A percentile compares a stretch with the other conserved stretches of the same genome.
Evolutionary conservation across 2,797 vertebrate species (phyloP).

Genomic region (Fratercula arctica): DNA sequence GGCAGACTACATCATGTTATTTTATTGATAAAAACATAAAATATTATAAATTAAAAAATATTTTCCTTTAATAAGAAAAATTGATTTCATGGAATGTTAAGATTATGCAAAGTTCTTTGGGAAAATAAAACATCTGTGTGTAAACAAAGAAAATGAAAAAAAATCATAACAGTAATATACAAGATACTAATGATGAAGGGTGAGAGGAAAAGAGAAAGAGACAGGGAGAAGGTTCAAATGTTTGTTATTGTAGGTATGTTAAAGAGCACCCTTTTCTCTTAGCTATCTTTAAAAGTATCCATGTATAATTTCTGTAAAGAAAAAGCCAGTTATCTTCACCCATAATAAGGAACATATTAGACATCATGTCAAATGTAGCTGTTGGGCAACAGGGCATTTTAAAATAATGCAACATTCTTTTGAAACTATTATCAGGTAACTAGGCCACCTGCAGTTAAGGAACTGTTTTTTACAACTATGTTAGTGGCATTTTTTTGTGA

Average conservation of each 20-base stretch:
- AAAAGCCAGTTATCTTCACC: not conserved
- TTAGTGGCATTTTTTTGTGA: not conserved
- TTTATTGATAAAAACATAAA: not conserved
- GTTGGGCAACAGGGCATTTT: not conserved
- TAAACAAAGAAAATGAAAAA: not conserved
- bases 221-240: not conserved
- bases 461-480: not conserved
- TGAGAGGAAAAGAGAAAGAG: not conserved
- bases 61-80: not conserved
- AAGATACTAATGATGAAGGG: not conserved
- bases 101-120: not conserved
- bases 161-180: not conserved
- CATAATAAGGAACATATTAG: rapidly evolving
- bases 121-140: not conserved
- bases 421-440: not conserved
- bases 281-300: not conserved
- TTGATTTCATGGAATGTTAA: not conserved
- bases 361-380: not conserved
- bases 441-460: not conserved
- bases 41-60: not conserved
- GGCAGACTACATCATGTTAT: not conserved
- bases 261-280: not conserved
- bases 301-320: not conserved
- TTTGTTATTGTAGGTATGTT: not conserved
- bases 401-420: not conserved